phyloP scores from a whole-genome alignment of 2,113 vertebrate genomes.

The Stomatorhinus ivindoensis region DNA sequence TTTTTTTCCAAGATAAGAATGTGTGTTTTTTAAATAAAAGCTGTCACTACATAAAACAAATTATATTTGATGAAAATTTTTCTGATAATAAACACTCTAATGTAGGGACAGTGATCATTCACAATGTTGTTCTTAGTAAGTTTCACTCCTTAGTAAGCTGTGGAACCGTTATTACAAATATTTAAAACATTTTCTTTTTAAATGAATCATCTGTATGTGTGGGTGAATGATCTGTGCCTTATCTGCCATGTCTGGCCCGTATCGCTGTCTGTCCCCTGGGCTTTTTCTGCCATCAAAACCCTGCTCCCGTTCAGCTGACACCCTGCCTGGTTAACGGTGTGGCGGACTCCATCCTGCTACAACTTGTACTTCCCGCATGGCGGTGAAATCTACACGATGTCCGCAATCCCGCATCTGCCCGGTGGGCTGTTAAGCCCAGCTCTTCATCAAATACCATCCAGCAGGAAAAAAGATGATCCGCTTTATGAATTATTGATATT shows the following conservation, averaged over 20 bases:
- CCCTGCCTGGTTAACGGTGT: slow-evolving; percentile 36
- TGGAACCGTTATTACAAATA: background rate
- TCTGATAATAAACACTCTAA: background rate
- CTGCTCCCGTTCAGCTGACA: slow-evolving; percentile 34
- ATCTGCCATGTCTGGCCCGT: slow-evolving; percentile 26
- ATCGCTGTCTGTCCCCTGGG: slow-evolving; percentile 35
- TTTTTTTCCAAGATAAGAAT: background rate
- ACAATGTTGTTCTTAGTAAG: background rate
- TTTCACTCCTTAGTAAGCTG: background rate
- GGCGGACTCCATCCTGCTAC: slow-evolving; percentile 36
- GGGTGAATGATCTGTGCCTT: slow-evolving; percentile 26
- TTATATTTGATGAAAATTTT: background rate
- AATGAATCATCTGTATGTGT: slow-evolving; percentile 17
- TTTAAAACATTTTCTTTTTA: background rate
- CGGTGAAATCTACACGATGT: slow-evolving; percentile 38
- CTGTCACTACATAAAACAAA: background rate
- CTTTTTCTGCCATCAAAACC: slow-evolving; percentile 43
- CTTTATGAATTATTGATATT: slow-evolving; percentile 78
- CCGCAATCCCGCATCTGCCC: slow-evolving; percentile 41
- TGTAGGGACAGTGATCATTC: background rate
- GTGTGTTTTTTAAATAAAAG: background rate
- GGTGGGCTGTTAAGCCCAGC: slow-evolving; percentile 50
- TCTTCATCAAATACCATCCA: slow-evolving; percentile 73
- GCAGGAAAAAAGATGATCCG: slow-evolving; percentile 51
- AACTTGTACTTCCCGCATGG: slow-evolving; percentile 50